Percentiles rank a stretch among this genome's conserved stretches.
Evolutionary conservation across 2,888 invertebrate species (phyloP).

Genomic region (Seira sanloemensis): DNA sequence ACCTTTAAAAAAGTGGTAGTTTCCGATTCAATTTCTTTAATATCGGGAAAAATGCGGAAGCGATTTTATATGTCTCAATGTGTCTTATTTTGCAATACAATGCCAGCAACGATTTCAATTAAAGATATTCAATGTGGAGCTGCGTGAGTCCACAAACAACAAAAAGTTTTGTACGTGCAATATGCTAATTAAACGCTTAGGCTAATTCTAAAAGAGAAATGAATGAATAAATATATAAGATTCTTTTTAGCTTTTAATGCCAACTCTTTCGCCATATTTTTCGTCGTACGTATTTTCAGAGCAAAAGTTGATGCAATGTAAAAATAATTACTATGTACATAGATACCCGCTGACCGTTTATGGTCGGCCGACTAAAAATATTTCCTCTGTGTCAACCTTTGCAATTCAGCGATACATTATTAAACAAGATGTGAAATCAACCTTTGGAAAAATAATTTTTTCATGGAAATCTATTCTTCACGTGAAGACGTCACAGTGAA

Average conservation of each 20-base stretch:
- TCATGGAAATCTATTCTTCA: background rate
- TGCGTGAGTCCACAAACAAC: background rate
- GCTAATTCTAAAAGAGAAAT: no score
- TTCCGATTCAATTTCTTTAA: background rate
- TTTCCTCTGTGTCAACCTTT: no score
- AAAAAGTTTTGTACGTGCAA: no score
- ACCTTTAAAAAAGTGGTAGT: background rate
- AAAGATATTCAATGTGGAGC: background rate
- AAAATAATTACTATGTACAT: no score
- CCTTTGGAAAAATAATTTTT: background rate
- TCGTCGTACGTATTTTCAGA: no score
- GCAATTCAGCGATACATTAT: background rate
- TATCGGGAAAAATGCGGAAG: background rate
- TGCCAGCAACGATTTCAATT: background rate
- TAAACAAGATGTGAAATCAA: background rate
- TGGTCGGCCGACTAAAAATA: no score
- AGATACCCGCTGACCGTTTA: no score
- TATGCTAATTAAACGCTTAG: background rate
- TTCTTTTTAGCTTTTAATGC: no score
- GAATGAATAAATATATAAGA: no score
- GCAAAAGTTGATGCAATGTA: no score
- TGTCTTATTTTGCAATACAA: background rate
- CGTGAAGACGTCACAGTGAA: background rate
- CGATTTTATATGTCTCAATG: background rate
- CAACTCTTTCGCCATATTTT: no score